phyloP scores from a whole-genome alignment of 2,888 invertebrate species.

The Callimorpha dominula region DNA sequence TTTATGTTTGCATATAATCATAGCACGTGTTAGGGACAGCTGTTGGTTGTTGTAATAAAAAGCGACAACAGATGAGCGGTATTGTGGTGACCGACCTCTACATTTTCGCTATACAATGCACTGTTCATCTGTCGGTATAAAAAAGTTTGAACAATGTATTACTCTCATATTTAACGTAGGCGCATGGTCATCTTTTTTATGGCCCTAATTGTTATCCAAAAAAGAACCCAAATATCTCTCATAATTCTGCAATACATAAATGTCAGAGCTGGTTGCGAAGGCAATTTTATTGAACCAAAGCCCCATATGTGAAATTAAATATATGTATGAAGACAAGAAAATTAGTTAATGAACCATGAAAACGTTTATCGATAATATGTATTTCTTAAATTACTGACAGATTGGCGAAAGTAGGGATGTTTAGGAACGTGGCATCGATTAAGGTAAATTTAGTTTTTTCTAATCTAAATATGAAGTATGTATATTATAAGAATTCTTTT shows the following conservation, averaged over 20 bases:
- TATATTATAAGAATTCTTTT: neutral
- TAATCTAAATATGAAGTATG: neutral
- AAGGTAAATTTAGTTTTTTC: neutral
- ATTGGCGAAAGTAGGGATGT: conserved; percentile 16
- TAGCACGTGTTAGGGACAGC: conserved; percentile 68
- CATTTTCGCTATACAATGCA: conserved; percentile 68
- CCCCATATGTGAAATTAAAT: conserved; percentile 9
- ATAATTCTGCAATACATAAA: conserved; percentile 9
- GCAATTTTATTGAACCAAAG: conserved; percentile 6
- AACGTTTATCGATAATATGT: conserved; percentile 17
- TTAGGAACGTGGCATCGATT: conserved; percentile 19
- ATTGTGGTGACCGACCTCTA: conserved; percentile 61
- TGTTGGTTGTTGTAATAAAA: conserved; percentile 66
- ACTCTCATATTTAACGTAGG: conserved; percentile 34
- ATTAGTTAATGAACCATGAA: conserved; percentile 16
- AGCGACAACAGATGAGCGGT: conserved; percentile 61
- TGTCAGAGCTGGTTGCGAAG: neutral
- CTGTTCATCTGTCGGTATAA: conserved; percentile 64
- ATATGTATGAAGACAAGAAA: conserved; percentile 15
- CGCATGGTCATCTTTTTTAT: conserved; percentile 39
- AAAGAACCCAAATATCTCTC: conserved; percentile 4
- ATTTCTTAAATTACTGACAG: conserved; percentile 19
- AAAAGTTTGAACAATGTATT: conserved; percentile 32
- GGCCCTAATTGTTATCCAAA: conserved; percentile 17
- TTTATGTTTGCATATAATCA: conserved; percentile 48